A percentile compares a stretch with the other conserved stretches of the same genome.
Evolutionary conservation across 1,140 invertebrate genomes (phyloP).

Genomic region (Ceratina japonica): DNA sequence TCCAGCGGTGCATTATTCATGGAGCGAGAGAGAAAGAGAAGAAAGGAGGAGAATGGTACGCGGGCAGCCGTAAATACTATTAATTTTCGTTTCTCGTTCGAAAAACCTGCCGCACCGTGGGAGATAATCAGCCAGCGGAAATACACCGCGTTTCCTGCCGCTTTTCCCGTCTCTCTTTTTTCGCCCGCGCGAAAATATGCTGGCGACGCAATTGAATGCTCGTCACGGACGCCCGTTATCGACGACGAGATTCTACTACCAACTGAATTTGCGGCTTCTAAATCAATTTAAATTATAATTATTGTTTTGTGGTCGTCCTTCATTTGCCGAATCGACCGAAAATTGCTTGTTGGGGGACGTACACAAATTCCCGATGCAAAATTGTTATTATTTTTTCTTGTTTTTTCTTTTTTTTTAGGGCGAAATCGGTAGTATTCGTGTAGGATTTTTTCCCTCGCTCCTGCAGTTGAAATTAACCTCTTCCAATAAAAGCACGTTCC

Average conservation of each 20-base stretch:
- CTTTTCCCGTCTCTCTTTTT: conserved; percentile 3
- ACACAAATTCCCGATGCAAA: not conserved
- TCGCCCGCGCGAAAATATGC: not conserved
- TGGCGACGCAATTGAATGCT: conserved; percentile 15
- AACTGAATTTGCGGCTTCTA: not conserved
- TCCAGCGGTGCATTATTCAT: conserved; percentile 67
- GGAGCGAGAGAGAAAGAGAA: conserved; percentile 5
- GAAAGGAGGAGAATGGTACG: not conserved
- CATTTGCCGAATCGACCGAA: too few species aligned
- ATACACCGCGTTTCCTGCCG: conserved; percentile 12
- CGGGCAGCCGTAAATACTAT: conserved; percentile 54
- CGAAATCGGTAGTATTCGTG: not conserved
- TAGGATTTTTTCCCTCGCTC: not conserved
- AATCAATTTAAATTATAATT: too few species aligned
- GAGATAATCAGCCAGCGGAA: conserved; percentile 28
- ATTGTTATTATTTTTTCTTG: too few species aligned
- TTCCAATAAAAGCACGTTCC: not conserved
- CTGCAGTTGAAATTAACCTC: not conserved
- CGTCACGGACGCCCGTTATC: conserved; percentile 22
- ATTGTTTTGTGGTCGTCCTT: too few species aligned
- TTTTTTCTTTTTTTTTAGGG: not conserved
- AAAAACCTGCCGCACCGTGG: conserved; percentile 45
- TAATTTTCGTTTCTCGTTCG: conserved; percentile 57
- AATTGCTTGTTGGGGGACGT: not conserved
- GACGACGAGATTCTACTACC: not conserved